Percentiles rank a stretch among this genome's conserved stretches.
These are phyloP conservation scores for Galago senegalensis DNA, from an alignment of 2,797 vertebrate species.

Conservation along the genomic window DNA sequence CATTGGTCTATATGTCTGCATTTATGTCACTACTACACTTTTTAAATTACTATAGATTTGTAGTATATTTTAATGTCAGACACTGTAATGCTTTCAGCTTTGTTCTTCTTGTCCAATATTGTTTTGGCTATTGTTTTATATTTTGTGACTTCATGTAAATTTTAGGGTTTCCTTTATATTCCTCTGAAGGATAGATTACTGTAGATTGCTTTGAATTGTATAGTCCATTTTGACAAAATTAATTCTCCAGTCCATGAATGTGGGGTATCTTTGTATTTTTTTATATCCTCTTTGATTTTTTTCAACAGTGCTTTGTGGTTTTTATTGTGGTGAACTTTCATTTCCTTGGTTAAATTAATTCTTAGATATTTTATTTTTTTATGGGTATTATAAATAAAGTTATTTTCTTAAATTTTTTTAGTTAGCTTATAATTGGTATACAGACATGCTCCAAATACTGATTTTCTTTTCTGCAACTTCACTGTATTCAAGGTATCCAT, in stretches of 20 bases:
- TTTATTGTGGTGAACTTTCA: neutral
- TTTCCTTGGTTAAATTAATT: neutral
- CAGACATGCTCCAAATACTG: neutral
- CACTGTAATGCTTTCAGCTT: neutral
- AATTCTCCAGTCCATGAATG: neutral
- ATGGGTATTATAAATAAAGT: neutral
- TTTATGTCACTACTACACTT: neutral
- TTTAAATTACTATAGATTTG: neutral
- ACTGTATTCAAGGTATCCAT: neutral
- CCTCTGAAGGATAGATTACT: neutral
- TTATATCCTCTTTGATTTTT: neutral
- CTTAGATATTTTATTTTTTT: neutral
- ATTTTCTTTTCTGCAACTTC: neutral
- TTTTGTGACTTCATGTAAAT: neutral
- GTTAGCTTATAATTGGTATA: neutral
- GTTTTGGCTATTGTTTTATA: neutral
- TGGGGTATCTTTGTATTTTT: neutral
- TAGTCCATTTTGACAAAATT: neutral
- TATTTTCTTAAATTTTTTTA: neutral
- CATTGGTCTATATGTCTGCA: neutral
- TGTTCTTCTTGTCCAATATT: neutral
- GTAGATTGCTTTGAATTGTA: neutral
- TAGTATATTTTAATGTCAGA: neutral
- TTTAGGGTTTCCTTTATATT: neutral
- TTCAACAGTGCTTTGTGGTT: neutral